phyloP scores from a whole-genome alignment of 2,797 vertebrate species.

The Malurus splendens region DNA sequence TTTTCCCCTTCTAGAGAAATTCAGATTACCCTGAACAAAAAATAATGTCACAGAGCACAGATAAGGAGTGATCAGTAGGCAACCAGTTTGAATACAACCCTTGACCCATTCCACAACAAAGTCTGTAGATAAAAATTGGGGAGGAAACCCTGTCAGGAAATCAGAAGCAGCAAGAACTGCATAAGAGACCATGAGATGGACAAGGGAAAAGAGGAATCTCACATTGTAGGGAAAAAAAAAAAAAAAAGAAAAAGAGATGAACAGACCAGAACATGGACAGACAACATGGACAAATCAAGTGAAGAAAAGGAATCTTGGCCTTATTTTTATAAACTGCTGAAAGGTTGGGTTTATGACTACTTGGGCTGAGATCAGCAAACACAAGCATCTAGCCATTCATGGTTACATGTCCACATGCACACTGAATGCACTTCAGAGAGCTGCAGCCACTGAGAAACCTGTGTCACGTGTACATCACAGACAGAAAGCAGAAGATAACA shows the following conservation, averaged over 20 bases:
- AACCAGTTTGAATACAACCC: background rate
- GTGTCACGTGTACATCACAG: background rate
- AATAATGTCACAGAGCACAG: background rate
- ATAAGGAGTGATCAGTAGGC: background rate
- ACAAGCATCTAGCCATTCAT: background rate
- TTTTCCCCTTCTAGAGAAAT: background rate
- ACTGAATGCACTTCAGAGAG: background rate
- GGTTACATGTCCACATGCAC: fast-evolving
- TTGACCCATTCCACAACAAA: background rate
- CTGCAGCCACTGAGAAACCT: background rate
- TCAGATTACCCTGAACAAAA: background rate
- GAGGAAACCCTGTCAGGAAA: background rate
- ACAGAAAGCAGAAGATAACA: background rate
- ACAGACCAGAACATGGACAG: background rate
- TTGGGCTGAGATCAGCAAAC: background rate
- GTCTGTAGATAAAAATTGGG: background rate
- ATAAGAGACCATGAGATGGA: background rate
- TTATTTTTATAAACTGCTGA: background rate
- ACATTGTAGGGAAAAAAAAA: fast-evolving
- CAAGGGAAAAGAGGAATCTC: background rate
- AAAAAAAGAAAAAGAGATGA: background rate
- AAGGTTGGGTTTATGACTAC: background rate
- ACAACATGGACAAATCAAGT: background rate
- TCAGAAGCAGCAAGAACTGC: background rate
- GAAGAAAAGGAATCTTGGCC: background rate